Percentiles rank a stretch among this genome's conserved stretches.
Conservation (phyloP, 1,140 invertebrate species). For the Drosophila fuyamai region DNA sequence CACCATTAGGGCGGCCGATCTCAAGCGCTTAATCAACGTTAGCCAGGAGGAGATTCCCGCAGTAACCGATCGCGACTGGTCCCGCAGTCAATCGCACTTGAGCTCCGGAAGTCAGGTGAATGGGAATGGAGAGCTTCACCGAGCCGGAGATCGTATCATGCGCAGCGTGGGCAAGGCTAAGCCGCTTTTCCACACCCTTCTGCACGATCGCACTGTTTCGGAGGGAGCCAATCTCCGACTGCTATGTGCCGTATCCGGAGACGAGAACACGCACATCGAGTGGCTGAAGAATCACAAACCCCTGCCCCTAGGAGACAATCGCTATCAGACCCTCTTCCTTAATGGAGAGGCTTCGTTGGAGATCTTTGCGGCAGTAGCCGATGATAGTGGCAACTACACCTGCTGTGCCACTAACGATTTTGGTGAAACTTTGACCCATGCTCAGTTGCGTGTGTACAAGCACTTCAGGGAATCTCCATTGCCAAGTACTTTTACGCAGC, state of each 20-base stretch:
- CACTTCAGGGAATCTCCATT: slow-evolving; percentile 89
- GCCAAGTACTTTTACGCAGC: slow-evolving; percentile 89
- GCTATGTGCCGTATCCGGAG: slow-evolving; percentile 93
- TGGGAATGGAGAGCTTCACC: slow-evolving; percentile 83
- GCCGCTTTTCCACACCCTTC: slow-evolving; percentile 92
- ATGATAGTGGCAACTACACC: slow-evolving; percentile 90
- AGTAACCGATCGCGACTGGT: slow-evolving; percentile 19
- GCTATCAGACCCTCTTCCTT: slow-evolving; percentile 86
- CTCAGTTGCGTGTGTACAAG: slow-evolving; percentile 89
- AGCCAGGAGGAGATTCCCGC: slow-evolving; percentile 21
- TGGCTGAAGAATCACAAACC: slow-evolving; percentile 93
- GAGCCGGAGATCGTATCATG: slow-evolving; percentile 62
- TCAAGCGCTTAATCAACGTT: slow-evolving; percentile 66
- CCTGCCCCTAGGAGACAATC: slow-evolving; percentile 84
- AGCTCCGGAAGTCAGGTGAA: slow-evolving; percentile 41
- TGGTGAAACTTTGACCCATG: slow-evolving; percentile 89
- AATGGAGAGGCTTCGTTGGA: slow-evolving; percentile 92
- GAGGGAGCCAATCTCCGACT: slow-evolving; percentile 91
- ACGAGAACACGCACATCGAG: slow-evolving; percentile 90
- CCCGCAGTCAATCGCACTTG: slow-evolving; percentile 4
- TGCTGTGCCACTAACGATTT: slow-evolving; percentile 91
- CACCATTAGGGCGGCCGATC: slow-evolving; percentile 60
- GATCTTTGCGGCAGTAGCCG: slow-evolving; percentile 87
- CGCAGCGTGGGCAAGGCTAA: slow-evolving; percentile 85
- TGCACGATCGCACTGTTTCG: slow-evolving; percentile 91